Conservation (phyloP, 2,888 invertebrate species). For the Mactromeris polynyma region DNA sequence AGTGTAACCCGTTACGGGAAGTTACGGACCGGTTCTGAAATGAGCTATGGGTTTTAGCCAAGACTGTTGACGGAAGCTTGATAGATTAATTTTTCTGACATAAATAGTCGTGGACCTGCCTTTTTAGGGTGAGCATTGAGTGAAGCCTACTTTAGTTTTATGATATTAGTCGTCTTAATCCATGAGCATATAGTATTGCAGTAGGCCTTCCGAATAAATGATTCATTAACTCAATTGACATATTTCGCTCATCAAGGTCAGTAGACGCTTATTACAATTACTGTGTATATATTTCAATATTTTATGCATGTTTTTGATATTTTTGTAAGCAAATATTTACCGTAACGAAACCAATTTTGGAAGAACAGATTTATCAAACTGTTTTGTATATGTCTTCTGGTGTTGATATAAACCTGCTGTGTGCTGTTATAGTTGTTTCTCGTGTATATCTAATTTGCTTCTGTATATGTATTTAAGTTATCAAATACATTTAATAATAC, state of each 20-base stretch:
- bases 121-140: neutral
- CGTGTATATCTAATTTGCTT: neutral
- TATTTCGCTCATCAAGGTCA: neutral
- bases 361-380: too few species aligned
- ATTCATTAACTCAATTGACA: neutral
- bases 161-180: neutral
- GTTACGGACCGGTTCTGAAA: neutral
- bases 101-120: neutral
- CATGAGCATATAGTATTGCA: neutral
- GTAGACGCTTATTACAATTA: neutral
- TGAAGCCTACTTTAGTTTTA: neutral
- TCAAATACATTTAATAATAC: neutral
- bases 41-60: neutral
- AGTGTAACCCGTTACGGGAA: too few species aligned
- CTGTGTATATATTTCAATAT: too few species aligned
- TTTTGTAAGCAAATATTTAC: too few species aligned
- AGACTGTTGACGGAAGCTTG: neutral
- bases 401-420: neutral
- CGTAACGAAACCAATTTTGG: too few species aligned
- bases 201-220: neutral
- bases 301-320: too few species aligned
- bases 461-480: neutral
- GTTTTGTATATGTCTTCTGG: too few species aligned
- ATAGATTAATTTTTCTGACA: neutral
- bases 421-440: neutral